Conservation (phyloP, 2,797 vertebrate genomes). For the Megaceryle alcyon region DNA sequence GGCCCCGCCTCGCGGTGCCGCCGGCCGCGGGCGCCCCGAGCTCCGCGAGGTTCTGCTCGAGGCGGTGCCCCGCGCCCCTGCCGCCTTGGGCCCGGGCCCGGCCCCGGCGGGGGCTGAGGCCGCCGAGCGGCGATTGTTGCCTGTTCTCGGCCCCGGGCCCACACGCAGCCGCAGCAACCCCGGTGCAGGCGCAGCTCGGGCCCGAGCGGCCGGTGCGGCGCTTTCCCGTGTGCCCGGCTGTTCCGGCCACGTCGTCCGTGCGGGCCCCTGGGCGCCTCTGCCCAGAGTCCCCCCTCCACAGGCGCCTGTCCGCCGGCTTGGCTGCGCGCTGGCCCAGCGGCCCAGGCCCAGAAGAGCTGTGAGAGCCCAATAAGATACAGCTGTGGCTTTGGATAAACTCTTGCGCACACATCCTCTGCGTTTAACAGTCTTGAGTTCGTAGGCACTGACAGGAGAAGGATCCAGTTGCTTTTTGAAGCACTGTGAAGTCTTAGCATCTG, state of each 20-base stretch:
- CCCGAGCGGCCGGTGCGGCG: accelerated
- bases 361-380: neutral
- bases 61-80: neutral
- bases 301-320: neutral
- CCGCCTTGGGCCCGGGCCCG: neutral
- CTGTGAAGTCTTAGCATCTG: neutral
- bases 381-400: neutral
- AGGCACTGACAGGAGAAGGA: neutral
- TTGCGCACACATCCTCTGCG: neutral
- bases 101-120: neutral
- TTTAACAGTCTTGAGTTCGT: neutral
- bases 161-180: neutral
- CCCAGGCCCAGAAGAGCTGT: accelerated
- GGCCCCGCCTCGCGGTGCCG: neutral
- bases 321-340: too few species aligned
- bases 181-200: neutral
- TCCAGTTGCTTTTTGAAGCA: neutral
- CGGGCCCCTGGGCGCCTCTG: accelerated
- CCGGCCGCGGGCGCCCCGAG: too few species aligned
- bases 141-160: too few species aligned
- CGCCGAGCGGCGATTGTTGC: too few species aligned
- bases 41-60: neutral
- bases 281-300: neutral
- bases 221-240: accelerated
- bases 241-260: accelerated